phyloP scores from a whole-genome alignment of 2,113 vertebrate species.

The Ciconia boyciana region DNA sequence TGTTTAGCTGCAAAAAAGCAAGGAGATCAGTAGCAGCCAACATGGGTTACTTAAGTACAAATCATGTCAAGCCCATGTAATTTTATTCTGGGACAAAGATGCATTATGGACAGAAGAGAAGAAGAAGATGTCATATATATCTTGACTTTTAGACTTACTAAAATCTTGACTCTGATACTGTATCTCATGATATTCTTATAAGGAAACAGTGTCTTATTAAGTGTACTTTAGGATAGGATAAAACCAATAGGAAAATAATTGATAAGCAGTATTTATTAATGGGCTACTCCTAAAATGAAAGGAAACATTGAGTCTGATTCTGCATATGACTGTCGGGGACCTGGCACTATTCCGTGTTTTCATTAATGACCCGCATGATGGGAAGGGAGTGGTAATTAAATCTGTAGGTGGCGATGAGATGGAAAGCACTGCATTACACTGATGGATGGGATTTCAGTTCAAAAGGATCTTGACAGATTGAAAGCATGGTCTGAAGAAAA shows the following conservation, averaged over 20 bases:
- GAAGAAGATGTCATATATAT: not conserved
- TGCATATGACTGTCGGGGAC: not conserved
- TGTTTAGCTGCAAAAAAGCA: not conserved
- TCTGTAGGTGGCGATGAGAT: not conserved
- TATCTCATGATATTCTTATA: not conserved
- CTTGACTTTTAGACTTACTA: not conserved
- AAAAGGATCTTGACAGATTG: not conserved
- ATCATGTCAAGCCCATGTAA: not conserved
- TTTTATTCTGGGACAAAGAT: not conserved
- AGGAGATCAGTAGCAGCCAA: not conserved
- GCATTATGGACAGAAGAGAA: not conserved
- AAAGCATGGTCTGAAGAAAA: not conserved
- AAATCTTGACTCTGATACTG: not conserved
- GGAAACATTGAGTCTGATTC: not conserved
- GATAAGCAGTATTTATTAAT: not conserved
- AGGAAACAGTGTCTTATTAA: not conserved
- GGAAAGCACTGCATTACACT: not conserved
- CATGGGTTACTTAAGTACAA: not conserved
- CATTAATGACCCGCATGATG: not conserved
- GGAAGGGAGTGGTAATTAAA: not conserved
- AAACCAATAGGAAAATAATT: not conserved
- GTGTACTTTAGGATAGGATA: not conserved
- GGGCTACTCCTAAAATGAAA: not conserved
- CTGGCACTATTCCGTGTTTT: not conserved
- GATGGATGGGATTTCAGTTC: not conserved